Evolutionary conservation across 2,888 invertebrate genomes (phyloP).

Genomic region (Geophilus truncorum): DNA sequence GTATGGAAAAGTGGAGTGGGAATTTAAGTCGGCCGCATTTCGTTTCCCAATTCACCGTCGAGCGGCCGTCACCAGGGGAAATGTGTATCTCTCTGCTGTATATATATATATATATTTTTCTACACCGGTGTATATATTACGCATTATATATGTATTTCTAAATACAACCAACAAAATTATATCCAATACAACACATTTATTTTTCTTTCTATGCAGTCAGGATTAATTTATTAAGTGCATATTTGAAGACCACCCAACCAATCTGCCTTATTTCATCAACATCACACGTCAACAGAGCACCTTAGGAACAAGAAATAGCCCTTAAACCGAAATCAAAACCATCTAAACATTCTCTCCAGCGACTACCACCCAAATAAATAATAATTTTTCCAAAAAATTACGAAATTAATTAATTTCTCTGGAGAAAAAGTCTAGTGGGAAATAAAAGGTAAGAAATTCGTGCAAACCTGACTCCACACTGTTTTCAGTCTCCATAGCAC

Average conservation of each 20-base stretch:
- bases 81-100: not conserved
- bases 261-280: not conserved
- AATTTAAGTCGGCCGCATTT: conserved; percentile 25
- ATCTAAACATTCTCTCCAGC: not conserved
- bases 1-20: conserved; percentile 27
- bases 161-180: not conserved
- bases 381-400: not conserved
- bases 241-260: not conserved
- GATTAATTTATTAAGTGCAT: conserved; percentile 14
- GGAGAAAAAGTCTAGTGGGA: not conserved
- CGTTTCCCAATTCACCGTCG: conserved; percentile 21
- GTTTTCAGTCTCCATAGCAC: conserved; percentile 38
- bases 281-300: not conserved
- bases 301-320: too few relatives aligned
- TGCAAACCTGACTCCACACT: conserved; percentile 37
- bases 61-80: conserved; percentile 2
- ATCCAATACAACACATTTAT: too few relatives aligned
- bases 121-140: not conserved
- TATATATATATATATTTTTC: not conserved
- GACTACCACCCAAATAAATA: not conserved
- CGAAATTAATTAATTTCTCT: not conserved
- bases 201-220: not conserved
- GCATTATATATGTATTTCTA: not conserved
- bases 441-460: conserved; percentile 9
- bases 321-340: not conserved